These are phyloP conservation scores for Platorchestia sp. DNA, from an alignment of 1,140 invertebrate genomes.

Conservation along the genomic window DNA sequence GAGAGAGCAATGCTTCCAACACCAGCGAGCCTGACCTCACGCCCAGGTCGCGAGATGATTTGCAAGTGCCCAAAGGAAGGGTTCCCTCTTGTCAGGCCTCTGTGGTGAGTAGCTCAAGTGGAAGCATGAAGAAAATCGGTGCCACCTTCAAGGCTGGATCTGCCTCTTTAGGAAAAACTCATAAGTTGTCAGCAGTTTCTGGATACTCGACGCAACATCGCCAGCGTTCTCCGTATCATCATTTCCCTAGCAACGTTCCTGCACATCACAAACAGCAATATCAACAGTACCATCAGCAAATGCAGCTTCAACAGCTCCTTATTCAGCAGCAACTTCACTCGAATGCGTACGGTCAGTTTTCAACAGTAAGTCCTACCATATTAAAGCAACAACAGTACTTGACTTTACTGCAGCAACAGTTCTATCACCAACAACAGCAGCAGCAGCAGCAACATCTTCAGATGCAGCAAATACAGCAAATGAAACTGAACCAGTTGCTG, in stretches of 20 bases:
- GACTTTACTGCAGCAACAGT: conserved; percentile 4
- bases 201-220: conserved; percentile 21
- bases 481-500: neutral
- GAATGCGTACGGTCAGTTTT: neutral
- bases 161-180: neutral
- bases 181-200: neutral
- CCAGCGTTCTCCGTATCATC: conserved; percentile 26
- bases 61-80: neutral
- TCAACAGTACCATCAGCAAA: conserved; percentile 41
- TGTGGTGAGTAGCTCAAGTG: neutral
- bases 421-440: conserved; percentile 33
- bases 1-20: neutral
- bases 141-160: neutral
- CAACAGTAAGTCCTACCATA: neutral
- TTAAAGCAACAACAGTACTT: conserved; percentile 36
- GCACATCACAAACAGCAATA: conserved; percentile 24
- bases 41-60: conserved; percentile 26
- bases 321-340: conserved; percentile 13
- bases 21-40: neutral
- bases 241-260: neutral
- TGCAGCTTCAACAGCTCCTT: conserved; percentile 32
- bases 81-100: neutral
- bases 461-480: conserved; percentile 13
- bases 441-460: neutral
- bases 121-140: neutral